phyloP scores from a whole-genome alignment of 1,140 invertebrate species.

The Onthophagus taurus region DNA sequence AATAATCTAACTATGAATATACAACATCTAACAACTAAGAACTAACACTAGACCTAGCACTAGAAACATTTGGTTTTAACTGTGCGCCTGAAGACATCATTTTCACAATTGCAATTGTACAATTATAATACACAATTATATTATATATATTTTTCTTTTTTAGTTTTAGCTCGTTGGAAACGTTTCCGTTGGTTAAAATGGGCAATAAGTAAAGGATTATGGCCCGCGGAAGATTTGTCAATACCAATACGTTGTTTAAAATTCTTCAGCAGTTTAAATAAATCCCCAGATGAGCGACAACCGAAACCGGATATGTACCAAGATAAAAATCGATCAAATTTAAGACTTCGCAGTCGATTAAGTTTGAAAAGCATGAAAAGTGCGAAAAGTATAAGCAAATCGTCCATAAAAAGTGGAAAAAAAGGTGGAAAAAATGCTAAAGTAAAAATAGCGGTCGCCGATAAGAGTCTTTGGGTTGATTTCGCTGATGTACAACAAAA shows the following conservation, averaged over 20 bases:
- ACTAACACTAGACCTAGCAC: too few relatives aligned
- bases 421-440: background rate
- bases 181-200: conserved; percentile 36
- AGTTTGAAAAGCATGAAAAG: conserved; percentile 2
- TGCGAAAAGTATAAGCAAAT: conserved; percentile 8
- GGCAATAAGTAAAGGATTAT: conserved; percentile 30
- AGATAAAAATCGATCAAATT: conserved; percentile 3
- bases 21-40: too few relatives aligned
- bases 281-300: conserved; percentile 2
- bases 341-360: background rate
- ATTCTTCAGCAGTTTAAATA: conserved; percentile 23
- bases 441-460: conserved; percentile 4
- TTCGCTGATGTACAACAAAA: conserved; percentile 29
- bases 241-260: conserved; percentile 28
- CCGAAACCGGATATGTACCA: background rate
- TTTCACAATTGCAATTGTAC: too few relatives aligned
- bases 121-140: too few relatives aligned
- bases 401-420: conserved; percentile 4
- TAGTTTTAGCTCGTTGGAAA: conserved; percentile 29
- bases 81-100: too few relatives aligned
- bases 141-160: background rate
- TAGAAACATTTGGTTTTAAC: too few relatives aligned
- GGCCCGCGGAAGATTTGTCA: conserved; percentile 17
- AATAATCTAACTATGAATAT: too few relatives aligned
- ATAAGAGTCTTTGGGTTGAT: conserved; percentile 31